These are phyloP conservation scores for Peromyscus eremicus DNA, from an alignment of 2,797 vertebrate genomes.

Conservation along the genomic window DNA sequence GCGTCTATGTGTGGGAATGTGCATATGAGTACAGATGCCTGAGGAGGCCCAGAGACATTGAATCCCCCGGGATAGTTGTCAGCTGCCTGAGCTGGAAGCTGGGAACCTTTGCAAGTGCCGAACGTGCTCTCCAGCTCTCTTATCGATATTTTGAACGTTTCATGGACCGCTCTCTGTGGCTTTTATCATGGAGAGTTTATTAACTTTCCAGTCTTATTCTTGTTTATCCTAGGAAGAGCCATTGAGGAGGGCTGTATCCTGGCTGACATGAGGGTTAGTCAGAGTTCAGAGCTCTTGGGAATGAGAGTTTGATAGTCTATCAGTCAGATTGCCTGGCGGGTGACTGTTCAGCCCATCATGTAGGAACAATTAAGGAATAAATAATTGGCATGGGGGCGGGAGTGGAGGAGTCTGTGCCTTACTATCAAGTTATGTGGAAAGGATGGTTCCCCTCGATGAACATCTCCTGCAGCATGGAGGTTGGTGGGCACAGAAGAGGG, in stretches of 20 bases:
- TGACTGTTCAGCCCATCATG: background rate
- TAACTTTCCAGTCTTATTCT: background rate
- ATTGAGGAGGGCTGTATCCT: background rate
- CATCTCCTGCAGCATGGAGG: background rate
- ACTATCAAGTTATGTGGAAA: background rate
- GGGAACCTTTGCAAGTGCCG: background rate
- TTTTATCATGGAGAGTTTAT: background rate
- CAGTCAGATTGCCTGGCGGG: background rate
- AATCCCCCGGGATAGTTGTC: too few relatives aligned
- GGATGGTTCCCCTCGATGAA: background rate
- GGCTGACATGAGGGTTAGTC: background rate
- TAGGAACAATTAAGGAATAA: background rate
- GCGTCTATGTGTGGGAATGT: too few relatives aligned
- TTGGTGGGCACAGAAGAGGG: background rate
- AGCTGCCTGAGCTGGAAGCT: background rate
- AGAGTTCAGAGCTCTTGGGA: background rate
- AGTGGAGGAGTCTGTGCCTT: background rate
- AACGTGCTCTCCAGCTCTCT: background rate
- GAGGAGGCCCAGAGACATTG: background rate
- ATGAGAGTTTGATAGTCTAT: background rate
- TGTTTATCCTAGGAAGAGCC: background rate
- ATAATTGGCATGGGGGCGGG: background rate
- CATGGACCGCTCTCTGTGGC: background rate
- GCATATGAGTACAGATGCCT: background rate
- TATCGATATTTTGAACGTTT: background rate